These are phyloP conservation scores for Aphodius sticticus DNA, from an alignment of 2,888 invertebrate species.

Conservation along the genomic window DNA sequence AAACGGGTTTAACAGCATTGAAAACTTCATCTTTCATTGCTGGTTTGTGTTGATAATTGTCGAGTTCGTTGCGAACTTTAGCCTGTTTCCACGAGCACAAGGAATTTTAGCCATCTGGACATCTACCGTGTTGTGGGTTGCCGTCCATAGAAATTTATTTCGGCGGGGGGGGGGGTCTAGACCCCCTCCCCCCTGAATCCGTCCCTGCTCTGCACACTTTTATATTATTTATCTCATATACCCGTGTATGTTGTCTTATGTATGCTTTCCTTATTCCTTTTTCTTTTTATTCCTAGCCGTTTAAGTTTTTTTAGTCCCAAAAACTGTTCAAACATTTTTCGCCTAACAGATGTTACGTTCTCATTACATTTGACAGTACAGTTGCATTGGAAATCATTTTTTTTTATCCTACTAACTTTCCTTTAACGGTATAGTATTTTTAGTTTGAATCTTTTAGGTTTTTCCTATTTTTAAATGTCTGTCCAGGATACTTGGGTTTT, in stretches of 20 bases:
- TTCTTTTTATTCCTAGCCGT: conserved; percentile 28
- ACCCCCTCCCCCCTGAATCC: no score
- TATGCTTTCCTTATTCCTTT: conserved; percentile 28
- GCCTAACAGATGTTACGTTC: conserved; percentile 32
- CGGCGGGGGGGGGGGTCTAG: no score
- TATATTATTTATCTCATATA: conserved; percentile 27
- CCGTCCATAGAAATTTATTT: no score
- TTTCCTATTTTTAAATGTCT: conserved; percentile 22
- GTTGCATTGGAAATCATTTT: conserved; percentile 28
- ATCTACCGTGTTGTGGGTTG: no score
- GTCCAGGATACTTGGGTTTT: conserved; percentile 16
- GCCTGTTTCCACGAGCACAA: no score
- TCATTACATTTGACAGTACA: conserved; percentile 34
- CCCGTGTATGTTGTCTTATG: conserved; percentile 23
- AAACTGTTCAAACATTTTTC: conserved; percentile 40
- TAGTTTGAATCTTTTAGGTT: conserved; percentile 25
- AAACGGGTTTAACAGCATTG: no score
- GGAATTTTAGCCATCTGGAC: no score
- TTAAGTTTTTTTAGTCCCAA: conserved; percentile 38
- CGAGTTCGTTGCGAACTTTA: no score
- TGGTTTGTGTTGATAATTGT: no score
- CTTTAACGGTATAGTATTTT: conserved; percentile 20
- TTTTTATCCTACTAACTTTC: conserved; percentile 28
- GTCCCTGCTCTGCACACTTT: conserved; percentile 21
- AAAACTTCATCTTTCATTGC: no score